Percentiles rank a stretch among this genome's conserved stretches.
These are phyloP conservation scores for Apteryx owenii DNA, from an alignment of 2,113 vertebrate species.

Conservation along the genomic window DNA sequence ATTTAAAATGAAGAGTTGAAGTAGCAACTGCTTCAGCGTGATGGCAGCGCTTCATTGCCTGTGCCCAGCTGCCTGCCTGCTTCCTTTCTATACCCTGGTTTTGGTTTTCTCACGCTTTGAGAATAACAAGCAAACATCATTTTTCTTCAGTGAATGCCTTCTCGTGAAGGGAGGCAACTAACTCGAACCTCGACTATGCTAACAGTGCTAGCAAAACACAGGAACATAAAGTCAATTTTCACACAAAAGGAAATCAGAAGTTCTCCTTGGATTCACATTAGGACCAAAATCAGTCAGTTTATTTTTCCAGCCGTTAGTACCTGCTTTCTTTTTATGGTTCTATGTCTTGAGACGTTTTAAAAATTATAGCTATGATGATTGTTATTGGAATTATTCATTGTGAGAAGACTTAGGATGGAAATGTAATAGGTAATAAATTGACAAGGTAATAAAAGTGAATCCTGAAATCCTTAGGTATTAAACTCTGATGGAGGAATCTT, in stretches of 20 bases:
- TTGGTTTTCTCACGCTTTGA: background rate
- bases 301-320: background rate
- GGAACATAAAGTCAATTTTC: background rate
- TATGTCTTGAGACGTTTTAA: background rate
- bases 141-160: background rate
- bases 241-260: background rate
- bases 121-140: background rate
- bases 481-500: conserved; percentile 26
- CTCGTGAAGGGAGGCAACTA: background rate
- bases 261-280: background rate
- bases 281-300: background rate
- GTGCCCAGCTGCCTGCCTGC: no score
- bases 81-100: background rate
- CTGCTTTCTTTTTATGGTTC: background rate
- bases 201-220: background rate
- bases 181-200: background rate
- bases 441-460: conserved; percentile 32
- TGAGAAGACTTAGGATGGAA: conserved; percentile 46
- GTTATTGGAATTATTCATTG: conserved; percentile 14
- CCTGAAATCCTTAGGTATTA: conserved; percentile 11
- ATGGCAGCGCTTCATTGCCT: no score
- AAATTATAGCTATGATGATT: background rate
- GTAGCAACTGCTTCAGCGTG: no score
- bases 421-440: no score
- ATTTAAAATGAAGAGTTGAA: no score